Conservation (phyloP, 2,888 invertebrate genomes). For the Schizaphis graminum region DNA sequence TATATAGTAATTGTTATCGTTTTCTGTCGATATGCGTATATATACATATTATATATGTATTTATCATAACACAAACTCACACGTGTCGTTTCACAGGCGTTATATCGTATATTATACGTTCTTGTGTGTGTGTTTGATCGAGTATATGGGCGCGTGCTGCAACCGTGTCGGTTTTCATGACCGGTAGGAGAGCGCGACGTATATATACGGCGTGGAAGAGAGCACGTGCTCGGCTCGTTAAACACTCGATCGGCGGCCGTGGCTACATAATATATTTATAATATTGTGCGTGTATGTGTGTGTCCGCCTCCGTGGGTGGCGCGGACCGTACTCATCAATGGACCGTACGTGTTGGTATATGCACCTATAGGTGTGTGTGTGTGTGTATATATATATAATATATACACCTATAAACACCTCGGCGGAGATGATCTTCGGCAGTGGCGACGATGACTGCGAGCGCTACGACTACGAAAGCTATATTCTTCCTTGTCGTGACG, state of each 20-base stretch:
- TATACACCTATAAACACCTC: background rate
- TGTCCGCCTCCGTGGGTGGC: constrained; percentile 54
- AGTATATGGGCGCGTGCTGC: constrained; percentile 41
- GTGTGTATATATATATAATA: no score
- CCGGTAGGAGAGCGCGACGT: constrained; percentile 55
- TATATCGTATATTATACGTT: background rate
- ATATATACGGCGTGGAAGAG: background rate
- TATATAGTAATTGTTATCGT: background rate
- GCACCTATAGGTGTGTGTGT: background rate
- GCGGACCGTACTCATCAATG: constrained; percentile 6
- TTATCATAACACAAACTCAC: background rate
- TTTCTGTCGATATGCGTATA: background rate
- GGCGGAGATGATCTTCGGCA: background rate
- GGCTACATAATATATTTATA: background rate
- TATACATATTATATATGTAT: background rate
- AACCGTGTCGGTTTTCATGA: constrained; percentile 59
- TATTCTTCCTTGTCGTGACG: background rate
- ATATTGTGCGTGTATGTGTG: background rate
- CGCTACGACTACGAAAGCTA: background rate
- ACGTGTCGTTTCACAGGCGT: constrained; percentile 40
- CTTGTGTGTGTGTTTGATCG: background rate
- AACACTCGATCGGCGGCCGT: constrained; percentile 46
- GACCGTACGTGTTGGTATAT: background rate
- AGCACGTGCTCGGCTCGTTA: constrained; percentile 64
- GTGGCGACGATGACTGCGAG: background rate